These are phyloP conservation scores for Melieria picta DNA, from an alignment of 2,888 invertebrate genomes.

Conservation along the genomic window DNA sequence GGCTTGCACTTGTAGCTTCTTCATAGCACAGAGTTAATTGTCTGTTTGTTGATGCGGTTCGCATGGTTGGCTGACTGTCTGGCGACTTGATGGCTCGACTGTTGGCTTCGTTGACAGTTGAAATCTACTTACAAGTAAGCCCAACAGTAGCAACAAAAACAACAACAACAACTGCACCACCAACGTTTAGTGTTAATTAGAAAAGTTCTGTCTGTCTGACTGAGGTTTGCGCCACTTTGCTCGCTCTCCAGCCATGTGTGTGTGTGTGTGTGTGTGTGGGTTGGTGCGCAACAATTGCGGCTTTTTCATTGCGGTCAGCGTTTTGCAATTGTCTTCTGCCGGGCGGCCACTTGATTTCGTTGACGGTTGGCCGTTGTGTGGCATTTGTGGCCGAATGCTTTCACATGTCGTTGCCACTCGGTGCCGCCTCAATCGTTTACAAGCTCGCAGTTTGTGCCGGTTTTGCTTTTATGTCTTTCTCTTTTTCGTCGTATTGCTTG, in stretches of 20 bases:
- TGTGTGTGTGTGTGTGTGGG: too few species aligned
- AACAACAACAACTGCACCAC: background rate
- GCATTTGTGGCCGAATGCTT: too few species aligned
- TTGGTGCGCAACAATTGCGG: too few species aligned
- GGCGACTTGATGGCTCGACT: background rate
- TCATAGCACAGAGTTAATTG: conserved; percentile 25
- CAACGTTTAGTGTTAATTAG: conserved; percentile 34
- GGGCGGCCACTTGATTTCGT: too few species aligned
- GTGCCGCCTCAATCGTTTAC: too few species aligned
- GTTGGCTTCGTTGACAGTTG: background rate
- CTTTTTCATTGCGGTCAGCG: too few species aligned
- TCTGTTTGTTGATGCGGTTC: conserved; percentile 10
- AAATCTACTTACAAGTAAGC: too few species aligned
- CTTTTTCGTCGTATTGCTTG: conserved; percentile 17
- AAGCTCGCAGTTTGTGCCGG: too few species aligned
- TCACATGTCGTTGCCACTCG: too few species aligned
- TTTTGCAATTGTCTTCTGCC: too few species aligned
- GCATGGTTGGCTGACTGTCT: conserved; percentile 8
- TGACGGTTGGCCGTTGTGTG: too few species aligned
- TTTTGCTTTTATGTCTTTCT: background rate
- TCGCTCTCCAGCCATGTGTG: too few species aligned
- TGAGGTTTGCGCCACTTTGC: conserved; percentile 3
- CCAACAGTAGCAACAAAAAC: background rate
- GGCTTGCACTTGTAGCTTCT: conserved; percentile 4
- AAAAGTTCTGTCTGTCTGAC: conserved; percentile 33